Conservation (phyloP, 2,888 invertebrate genomes). For the Calliphora vomitoria region DNA sequence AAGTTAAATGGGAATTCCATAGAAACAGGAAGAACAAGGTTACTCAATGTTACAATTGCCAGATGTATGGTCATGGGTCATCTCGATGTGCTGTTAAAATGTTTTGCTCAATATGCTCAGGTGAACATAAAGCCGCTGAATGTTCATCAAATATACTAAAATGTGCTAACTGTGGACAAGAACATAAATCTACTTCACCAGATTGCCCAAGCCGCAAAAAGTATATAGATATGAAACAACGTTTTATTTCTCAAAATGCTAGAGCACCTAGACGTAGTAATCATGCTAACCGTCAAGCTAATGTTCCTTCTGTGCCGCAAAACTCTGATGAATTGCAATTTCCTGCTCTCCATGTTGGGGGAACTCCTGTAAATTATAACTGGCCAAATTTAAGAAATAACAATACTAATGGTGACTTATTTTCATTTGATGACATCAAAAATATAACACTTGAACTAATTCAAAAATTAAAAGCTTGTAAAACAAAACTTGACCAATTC, state of each 20-base stretch:
- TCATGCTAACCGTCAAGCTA: no score
- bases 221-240: conserved; percentile 27
- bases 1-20: conserved; percentile 54
- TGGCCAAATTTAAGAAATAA: background rate
- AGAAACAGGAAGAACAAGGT: conserved; percentile 31
- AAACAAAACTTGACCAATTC: conserved; percentile 59
- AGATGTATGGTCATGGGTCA: conserved; percentile 50
- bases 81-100: conserved; percentile 38
- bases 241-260: background rate
- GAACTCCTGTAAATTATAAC: background rate
- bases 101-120: conserved; percentile 33
- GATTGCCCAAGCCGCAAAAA: conserved; percentile 46
- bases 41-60: conserved; percentile 39
- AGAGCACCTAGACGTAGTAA: background rate
- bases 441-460: conserved; percentile 60
- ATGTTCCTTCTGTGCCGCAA: background rate
- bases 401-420: conserved; percentile 3
- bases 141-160: conserved; percentile 21
- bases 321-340: background rate
- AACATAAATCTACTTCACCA: conserved; percentile 15
- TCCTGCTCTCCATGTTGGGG: background rate
- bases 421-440: conserved; percentile 42
- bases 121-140: conserved; percentile 38
- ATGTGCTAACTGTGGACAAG: conserved; percentile 13
- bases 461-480: conserved; percentile 47